Base-by-base conservation (phyloP, 2,113 vertebrate genomes). In the Perca fluviatilis region DNA sequence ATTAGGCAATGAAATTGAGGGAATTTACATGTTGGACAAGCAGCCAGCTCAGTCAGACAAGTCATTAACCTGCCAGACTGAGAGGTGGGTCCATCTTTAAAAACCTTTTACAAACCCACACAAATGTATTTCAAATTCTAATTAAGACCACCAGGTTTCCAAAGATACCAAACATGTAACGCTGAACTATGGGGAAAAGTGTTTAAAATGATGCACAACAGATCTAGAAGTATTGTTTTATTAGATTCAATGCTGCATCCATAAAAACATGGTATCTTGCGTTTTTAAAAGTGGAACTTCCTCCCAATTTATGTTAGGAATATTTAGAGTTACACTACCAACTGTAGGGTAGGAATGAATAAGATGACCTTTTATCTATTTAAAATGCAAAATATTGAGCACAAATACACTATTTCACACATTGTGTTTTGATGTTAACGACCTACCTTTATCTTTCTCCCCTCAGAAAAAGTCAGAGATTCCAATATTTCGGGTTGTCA, bases 361-460 rank as follows among this genome's bases (percentile, higher is more conserved):
- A 63, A 16, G 16, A 60, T 0, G 5, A 3, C 5, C 65, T 66
- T 33, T 23, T 5, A 9, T 57, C 18, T 23, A 13, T 67, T 8
- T 53, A 12, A 74, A 61, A 61, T 43, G 13, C 4, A n/a, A 3
- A 40, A 15, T 6, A 40, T 54, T 16, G 14, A 23, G 11, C 27
- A 69, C 5, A 49, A 21, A 25, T 1, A 69, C 47, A 51, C 13
- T 21, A 58, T 58, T 47, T 40, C 14, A 80, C 19, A 72, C 53
- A 62, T 21, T 11, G 13, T 18, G 5, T 16, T 76, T 58, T n/a
- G 0, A 66, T 36, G 15, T 67, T 4, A 18, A 58, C 69, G 21
- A 82, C 94, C 19, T 95, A 95, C 94, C 93, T 91, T 88, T 74
- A 73, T 84, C 79, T 80, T 80, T 70, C 36, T 40, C 63, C 27